Conservation (phyloP, 2,888 invertebrate genomes). For the Lordiphosa fenestrarum region DNA sequence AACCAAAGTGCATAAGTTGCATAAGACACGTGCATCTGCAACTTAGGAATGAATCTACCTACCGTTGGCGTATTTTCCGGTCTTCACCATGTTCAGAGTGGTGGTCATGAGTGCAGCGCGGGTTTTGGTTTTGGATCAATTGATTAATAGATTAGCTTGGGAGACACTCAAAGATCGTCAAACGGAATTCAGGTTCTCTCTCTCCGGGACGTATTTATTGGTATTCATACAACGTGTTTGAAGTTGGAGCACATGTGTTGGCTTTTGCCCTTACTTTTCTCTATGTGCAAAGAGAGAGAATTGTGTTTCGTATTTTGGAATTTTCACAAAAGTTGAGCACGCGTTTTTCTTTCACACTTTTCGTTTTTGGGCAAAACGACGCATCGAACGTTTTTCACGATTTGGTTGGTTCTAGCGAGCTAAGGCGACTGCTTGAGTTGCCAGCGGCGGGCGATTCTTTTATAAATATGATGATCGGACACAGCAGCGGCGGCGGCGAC, state of each 20-base stretch:
- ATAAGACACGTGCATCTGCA: conserved; percentile 60
- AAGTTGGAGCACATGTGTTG: conserved; percentile 55
- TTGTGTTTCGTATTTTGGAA: background rate
- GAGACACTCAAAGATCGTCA: conserved; percentile 19
- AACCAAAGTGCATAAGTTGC: conserved; percentile 31
- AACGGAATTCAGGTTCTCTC: background rate
- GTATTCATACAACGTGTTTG: conserved; percentile 60
- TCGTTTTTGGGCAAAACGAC: conserved; percentile 18
- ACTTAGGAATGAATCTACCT: conserved; percentile 27
- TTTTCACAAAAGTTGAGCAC: conserved; percentile 6
- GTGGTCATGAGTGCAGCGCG: conserved; percentile 67
- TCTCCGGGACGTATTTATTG: conserved; percentile 6
- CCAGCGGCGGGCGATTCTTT: conserved; percentile 73
- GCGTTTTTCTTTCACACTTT: conserved; percentile 3
- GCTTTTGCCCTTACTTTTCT: background rate
- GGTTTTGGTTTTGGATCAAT: conserved; percentile 22
- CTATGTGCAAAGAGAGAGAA: too few species aligned
- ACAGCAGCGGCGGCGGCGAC: too few species aligned
- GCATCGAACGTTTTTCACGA: conserved; percentile 12
- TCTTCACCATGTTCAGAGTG: conserved; percentile 76
- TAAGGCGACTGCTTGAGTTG: conserved; percentile 74
- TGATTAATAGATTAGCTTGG: conserved; percentile 13
- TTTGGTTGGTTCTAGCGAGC: conserved; percentile 71
- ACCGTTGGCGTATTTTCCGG: conserved; percentile 78
- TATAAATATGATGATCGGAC: conserved; percentile 69